Evolutionary conservation across 1,140 invertebrate genomes (phyloP).

Genomic region (Orius laevigatus): DNA sequence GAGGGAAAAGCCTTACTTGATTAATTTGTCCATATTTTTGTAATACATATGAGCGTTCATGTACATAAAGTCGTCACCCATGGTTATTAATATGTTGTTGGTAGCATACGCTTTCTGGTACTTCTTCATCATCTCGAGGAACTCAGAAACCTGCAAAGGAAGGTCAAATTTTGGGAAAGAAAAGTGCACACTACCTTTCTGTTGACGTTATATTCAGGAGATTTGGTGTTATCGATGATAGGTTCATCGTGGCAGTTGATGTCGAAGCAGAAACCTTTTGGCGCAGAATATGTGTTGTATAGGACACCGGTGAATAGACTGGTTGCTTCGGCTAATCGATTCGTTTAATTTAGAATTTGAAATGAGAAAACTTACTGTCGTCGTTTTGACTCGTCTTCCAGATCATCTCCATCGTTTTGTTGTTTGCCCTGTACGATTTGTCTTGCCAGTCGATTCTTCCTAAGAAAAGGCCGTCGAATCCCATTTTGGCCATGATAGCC

Average conservation of each 20-base stretch:
- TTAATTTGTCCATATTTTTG: constrained; percentile 48
- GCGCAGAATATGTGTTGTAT: constrained; percentile 65
- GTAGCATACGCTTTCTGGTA: constrained; percentile 23
- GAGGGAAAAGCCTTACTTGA: constrained; percentile 29
- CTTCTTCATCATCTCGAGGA: constrained; percentile 14
- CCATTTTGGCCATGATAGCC: constrained; percentile 47
- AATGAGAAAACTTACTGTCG: constrained; percentile 1
- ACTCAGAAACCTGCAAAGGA: constrained; percentile 16
- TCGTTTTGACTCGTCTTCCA: constrained; percentile 35
- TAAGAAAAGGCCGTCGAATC: constrained; percentile 56
- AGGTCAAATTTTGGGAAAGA: not conserved
- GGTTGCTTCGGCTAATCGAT: constrained; percentile 18
- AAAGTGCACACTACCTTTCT: constrained; percentile 31
- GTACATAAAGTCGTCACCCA: constrained; percentile 54
- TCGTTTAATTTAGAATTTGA: not conserved
- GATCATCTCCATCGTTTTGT: constrained; percentile 56
- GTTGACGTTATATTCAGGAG: constrained; percentile 55
- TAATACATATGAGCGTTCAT: constrained; percentile 43
- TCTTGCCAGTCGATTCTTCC: constrained; percentile 63
- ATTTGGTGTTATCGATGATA: constrained; percentile 53
- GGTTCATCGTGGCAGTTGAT: constrained; percentile 65
- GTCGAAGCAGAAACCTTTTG: constrained; percentile 81
- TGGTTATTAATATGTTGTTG: constrained; percentile 45
- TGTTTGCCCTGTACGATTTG: constrained; percentile 38
- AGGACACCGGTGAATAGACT: constrained; percentile 55